Evolutionary conservation across 2,888 invertebrate species (phyloP).

Genomic region (Stegana nigrithorax): DNA sequence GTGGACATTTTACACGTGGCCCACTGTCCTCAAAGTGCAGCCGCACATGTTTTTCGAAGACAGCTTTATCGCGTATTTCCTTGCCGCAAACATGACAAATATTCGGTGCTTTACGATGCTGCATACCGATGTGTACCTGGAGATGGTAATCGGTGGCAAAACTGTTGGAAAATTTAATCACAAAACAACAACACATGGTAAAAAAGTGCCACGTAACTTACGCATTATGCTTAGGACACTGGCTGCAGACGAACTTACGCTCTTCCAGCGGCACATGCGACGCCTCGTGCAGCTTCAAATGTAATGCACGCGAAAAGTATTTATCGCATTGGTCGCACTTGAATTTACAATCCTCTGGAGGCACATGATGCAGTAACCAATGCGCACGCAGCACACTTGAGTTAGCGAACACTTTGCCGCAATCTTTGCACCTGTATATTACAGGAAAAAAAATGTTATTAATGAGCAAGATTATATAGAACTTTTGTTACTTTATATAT

Average conservation of each 20-base stretch:
- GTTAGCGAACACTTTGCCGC: conserved; percentile 64
- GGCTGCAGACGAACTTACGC: conserved; percentile 53
- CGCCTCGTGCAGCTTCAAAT: conserved; percentile 62
- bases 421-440: conserved; percentile 58
- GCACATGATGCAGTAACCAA: conserved; percentile 61
- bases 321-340: conserved; percentile 65
- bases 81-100: conserved; percentile 68
- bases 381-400: conserved; percentile 63
- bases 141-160: conserved; percentile 65
- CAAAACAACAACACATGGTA: neutral
- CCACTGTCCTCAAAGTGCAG: conserved; percentile 64
- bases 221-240: conserved; percentile 58
- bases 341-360: conserved; percentile 60
- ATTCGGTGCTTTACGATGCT: conserved; percentile 63
- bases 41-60: conserved; percentile 66
- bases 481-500: conserved; percentile 61
- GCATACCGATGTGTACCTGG: conserved; percentile 62
- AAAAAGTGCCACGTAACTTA: conserved; percentile 29
- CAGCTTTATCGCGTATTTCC: conserved; percentile 65
- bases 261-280: conserved; percentile 61
- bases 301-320: conserved; percentile 61
- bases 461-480: neutral
- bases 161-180: conserved; percentile 34
- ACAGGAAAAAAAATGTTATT: neutral
- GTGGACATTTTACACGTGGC: conserved; percentile 66